Evolutionary conservation across 2,888 invertebrate genomes (phyloP), one percentile per base, ranked within the genome.

Genomic region (Drosophila acutilabella): DNA sequence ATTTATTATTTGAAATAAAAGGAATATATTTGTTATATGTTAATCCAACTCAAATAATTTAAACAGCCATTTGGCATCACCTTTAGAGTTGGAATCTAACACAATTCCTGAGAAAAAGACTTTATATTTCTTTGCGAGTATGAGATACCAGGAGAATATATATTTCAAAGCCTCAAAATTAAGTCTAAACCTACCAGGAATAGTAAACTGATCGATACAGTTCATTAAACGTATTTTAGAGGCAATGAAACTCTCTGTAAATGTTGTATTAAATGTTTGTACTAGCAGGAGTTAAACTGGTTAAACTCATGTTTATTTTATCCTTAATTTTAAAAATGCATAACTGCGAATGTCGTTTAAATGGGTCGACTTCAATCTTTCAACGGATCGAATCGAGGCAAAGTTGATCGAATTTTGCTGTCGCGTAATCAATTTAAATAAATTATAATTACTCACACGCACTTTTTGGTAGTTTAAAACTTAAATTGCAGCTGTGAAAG

Each of bases 381-480:
- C 38, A 47, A 38, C 56, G 33, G 51, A 71, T 53, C 42, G 73
- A 54, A 82, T 76, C 74, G 67, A 77, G 67, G 2, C 51, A 30
- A 45, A 53, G 68, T 57, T 61, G 61, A 59, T 72, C 57, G 59
- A 61, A 62, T 81, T 76, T 70, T 62, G 77, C 57, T 48, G 75
- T 60, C 20, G 62, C 71, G 69, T 81, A 82, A 85, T 82, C 88
- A 74, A 83, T 83, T 88, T 80, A 85, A 85, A 88, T 88, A 80
- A 88, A 83, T 83, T 88, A 88, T 85, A 88, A 77, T 78, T 85
- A 83, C 83, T 83, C 82, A 81, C 88, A 69, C 68, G 50, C 33
- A 20, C 30, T 30, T 56, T 58, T 38, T 26, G 40, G 40, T 18
- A 23, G 38, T 23, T 38, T 52, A 4, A 41, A 4, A 7, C 10